Evolutionary conservation across 2,888 invertebrate genomes (phyloP).

Genomic region (Eilema caniola): DNA sequence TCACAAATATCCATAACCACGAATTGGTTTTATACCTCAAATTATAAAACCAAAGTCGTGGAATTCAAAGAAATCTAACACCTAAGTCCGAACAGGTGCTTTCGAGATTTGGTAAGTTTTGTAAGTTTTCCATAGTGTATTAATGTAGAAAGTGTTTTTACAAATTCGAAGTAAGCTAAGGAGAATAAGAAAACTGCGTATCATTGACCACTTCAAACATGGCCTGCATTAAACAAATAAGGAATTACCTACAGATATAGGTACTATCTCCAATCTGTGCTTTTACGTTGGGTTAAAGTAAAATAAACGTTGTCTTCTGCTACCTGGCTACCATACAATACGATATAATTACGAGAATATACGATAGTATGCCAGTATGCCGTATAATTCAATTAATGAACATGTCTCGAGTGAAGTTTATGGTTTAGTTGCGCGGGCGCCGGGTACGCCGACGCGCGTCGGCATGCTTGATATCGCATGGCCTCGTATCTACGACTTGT

Average conservation of each 20-base stretch:
- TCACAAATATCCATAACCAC: too few relatives aligned
- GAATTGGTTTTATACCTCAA: too few relatives aligned
- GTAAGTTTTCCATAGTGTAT: too few relatives aligned
- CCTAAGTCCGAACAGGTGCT: too few relatives aligned
- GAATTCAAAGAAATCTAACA: too few relatives aligned
- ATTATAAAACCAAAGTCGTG: too few relatives aligned
- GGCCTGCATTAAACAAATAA: background rate
- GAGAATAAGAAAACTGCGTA: too few relatives aligned
- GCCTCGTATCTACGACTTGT: slow-evolving; percentile 62
- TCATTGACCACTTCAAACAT: background rate
- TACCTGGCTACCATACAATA: slow-evolving; percentile 12
- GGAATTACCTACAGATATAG: background rate
- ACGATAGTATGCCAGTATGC: slow-evolving; percentile 13
- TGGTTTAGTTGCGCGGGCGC: slow-evolving; percentile 41
- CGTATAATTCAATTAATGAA: slow-evolving; percentile 48
- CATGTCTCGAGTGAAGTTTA: slow-evolving; percentile 53
- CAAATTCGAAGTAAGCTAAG: too few relatives aligned
- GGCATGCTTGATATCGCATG: slow-evolving; percentile 57
- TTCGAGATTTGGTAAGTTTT: too few relatives aligned
- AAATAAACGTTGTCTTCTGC: background rate
- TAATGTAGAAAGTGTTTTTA: too few relatives aligned
- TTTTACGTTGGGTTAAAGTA: background rate
- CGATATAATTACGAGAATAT: slow-evolving; percentile 26
- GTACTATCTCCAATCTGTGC: background rate
- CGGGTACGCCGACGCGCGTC: slow-evolving; percentile 38